These are phyloP conservation scores for Eupithecia tripunctaria DNA, from an alignment of 2,888 invertebrate species.

Conservation along the genomic window DNA sequence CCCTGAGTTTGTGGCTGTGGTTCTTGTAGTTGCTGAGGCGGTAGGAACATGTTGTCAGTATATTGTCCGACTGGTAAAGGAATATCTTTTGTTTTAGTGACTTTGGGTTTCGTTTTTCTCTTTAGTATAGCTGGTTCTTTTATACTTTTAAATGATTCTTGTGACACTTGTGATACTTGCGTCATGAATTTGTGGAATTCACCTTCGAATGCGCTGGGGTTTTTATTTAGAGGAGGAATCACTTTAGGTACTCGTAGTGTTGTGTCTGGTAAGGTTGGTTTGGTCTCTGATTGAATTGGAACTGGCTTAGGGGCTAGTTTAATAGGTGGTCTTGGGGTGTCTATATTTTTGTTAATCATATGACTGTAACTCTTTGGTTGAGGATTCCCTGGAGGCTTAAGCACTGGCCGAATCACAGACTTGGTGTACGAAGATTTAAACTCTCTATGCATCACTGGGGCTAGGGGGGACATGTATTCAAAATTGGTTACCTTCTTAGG, in stretches of 20 bases:
- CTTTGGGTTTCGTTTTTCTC: conserved; percentile 29
- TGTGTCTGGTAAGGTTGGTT: conserved; percentile 51
- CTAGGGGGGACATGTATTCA: conserved; percentile 65
- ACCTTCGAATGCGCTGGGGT: conserved; percentile 73
- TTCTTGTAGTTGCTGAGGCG: conserved; percentile 29
- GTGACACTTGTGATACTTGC: conserved; percentile 3
- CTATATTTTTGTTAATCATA: conserved; percentile 25
- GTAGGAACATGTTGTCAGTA: conserved; percentile 72
- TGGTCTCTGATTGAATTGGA: conserved; percentile 34
- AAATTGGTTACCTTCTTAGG: conserved; percentile 64
- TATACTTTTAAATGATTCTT: background rate
- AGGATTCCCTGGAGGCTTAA: conserved; percentile 6
- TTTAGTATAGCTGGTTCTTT: background rate
- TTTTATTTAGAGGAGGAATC: conserved; percentile 68
- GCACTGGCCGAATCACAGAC: background rate
- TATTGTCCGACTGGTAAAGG: conserved; percentile 72
- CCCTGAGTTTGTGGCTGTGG: conserved; percentile 21
- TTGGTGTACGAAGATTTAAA: conserved; percentile 16
- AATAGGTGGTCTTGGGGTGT: background rate
- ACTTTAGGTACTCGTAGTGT: conserved; percentile 58
- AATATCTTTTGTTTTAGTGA: conserved; percentile 19
- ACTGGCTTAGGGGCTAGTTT: background rate
- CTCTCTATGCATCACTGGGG: conserved; percentile 60
- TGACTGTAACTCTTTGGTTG: conserved; percentile 27
- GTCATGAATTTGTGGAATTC: conserved; percentile 77